Evolutionary conservation across 2,888 invertebrate species (phyloP), one percentile per base, ranked within the genome.

Genomic region (Camptogramma bilineatum): DNA sequence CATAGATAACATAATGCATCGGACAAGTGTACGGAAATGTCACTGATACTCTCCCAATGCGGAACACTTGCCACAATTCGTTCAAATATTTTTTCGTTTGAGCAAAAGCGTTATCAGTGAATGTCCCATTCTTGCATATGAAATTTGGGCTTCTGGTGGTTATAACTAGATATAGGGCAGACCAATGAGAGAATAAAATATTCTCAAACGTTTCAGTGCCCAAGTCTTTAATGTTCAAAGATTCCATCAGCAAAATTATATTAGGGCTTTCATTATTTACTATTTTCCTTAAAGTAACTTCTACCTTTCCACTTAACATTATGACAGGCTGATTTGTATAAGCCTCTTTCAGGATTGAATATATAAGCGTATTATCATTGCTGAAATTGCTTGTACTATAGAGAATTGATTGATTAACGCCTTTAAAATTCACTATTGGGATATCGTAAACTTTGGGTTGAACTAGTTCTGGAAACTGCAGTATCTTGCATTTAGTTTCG

Each of bases 1-100:
- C 63, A 58, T 80, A 85, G 19, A 80, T 70, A 1, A 79, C 64
- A 52, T 74, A 75, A 62, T 71, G 67, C 1, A 73, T 24, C 51
- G 80, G 76, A 56, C 87, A 87, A 2, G 76, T 71, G 39, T 74
- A 72, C 4, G 87, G 87, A 34, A 86, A 80, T 50, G 69, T 67
- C 0, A 83, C 53, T 24, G 75, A 62, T 1, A 79, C 74, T 51
- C 72, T 60, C 34, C 78, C 72, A 9, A 78, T 72, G 58, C 68
- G 71, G 64, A 73, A 74, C 54, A 54, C 72, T 17, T 80, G 79
- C 87, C 87, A 87, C 9, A 87, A 34, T 13, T 63, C 58, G 57
- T 84, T 85, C 44, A 86, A 71, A 58, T 80, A 79, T 8, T 39
- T 57, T 53, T 86, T 74, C 9, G 80, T 69, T 2, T 60, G 17